Evolutionary conservation across 2,888 invertebrate species (phyloP).

Genomic region (Heliconius ismenius): DNA sequence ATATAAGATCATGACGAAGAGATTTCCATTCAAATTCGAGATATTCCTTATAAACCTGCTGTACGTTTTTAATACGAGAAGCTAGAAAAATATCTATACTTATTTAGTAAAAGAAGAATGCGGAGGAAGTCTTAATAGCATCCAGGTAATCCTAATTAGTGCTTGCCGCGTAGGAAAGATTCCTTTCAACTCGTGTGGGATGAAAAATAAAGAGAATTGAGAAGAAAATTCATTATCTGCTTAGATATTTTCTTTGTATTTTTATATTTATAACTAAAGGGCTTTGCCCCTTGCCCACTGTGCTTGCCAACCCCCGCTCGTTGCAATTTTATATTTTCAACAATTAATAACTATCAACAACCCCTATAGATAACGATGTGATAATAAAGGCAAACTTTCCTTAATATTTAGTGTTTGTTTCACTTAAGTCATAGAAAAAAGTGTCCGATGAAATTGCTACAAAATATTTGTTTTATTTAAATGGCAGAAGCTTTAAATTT

Average conservation of each 20-base stretch:
- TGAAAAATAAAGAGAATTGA: background rate
- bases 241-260: background rate
- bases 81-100: background rate
- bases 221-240: background rate
- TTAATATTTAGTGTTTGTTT: no score
- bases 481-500: no score
- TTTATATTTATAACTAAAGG: background rate
- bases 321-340: background rate
- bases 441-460: no score
- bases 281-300: background rate
- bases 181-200: background rate
- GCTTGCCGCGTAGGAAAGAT: background rate
- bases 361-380: background rate
- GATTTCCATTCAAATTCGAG: background rate
- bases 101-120: background rate
- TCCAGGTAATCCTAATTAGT: slow-evolving; percentile 15
- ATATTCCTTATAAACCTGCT: background rate
- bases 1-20: no score
- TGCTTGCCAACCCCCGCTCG: background rate
- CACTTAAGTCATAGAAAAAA: no score
- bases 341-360: background rate
- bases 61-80: background rate
- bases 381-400: background rate
- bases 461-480: no score
- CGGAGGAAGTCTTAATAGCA: slow-evolving; percentile 8